Evolutionary conservation across 2,113 vertebrate species (phyloP).

Genomic region (Otocyon megalotis): DNA sequence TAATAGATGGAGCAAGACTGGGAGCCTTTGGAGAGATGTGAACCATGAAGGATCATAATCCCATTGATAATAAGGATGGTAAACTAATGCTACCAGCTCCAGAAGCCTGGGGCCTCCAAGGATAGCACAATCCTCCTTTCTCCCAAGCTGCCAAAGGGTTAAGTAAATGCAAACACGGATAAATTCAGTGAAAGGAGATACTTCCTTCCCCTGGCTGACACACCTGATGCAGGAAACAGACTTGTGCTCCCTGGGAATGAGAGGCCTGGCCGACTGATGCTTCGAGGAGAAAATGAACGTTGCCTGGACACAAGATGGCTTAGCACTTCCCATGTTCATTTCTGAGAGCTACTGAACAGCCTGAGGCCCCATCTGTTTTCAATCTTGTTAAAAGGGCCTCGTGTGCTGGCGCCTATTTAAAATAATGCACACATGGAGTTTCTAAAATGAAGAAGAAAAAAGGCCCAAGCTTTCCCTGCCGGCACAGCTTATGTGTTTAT

Average conservation of each 20-base stretch:
- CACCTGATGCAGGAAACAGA: constrained; percentile 71
- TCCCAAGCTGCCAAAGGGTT: constrained; percentile 63
- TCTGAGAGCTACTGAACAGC: constrained; percentile 63
- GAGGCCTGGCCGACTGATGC: constrained; percentile 41
- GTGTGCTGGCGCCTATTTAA: constrained; percentile 70
- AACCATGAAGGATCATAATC: background rate
- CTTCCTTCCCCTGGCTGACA: constrained; percentile 62
- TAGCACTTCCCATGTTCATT: constrained; percentile 37
- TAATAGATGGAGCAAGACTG: background rate
- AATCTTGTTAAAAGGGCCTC: constrained; percentile 74
- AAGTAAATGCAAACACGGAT: constrained; percentile 21
- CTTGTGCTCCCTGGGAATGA: background rate
- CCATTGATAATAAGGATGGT: background rate
- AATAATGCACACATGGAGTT: constrained; percentile 69
- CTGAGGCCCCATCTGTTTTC: constrained; percentile 62
- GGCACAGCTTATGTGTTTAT: constrained; percentile 66
- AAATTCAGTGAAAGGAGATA: constrained; percentile 52
- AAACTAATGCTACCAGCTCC: background rate
- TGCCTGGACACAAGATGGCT: background rate
- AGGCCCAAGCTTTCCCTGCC: constrained; percentile 9
- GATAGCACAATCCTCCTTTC: background rate
- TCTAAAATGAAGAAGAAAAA: constrained; percentile 63
- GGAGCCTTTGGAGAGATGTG: background rate
- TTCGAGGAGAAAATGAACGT: constrained; percentile 41
- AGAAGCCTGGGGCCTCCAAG: background rate